These are phyloP conservation scores for Pegoplata infirma DNA, from an alignment of 2,888 invertebrate genomes.

Conservation along the genomic window DNA sequence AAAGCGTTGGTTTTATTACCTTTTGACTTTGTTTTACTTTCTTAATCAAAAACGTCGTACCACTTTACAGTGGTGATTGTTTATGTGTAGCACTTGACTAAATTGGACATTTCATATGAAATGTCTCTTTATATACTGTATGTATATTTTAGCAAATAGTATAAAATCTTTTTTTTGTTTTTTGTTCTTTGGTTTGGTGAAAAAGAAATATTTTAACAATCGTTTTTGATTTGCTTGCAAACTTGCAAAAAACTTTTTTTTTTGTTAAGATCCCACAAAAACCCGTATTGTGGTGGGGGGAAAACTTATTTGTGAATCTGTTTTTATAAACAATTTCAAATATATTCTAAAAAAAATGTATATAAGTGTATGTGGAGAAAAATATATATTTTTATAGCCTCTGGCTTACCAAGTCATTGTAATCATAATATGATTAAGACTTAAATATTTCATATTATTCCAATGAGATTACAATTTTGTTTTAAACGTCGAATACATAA, in stretches of 20 bases:
- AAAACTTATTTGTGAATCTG: conserved; percentile 37
- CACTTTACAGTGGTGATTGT: too few relatives aligned
- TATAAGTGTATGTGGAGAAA: neutral
- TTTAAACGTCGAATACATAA: neutral
- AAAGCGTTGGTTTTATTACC: too few relatives aligned
- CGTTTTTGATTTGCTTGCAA: conserved; percentile 52
- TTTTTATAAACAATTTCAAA: conserved; percentile 21
- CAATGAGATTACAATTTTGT: conserved; percentile 32
- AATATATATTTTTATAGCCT: conserved; percentile 36
- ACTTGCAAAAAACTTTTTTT: conserved; percentile 41
- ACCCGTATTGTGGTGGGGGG: neutral
- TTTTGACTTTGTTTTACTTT: too few relatives aligned
- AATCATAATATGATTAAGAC: conserved; percentile 49
- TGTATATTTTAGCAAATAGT: conserved; percentile 6
- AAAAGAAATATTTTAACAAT: conserved; percentile 49
- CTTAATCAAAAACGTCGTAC: too few relatives aligned
- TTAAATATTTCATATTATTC: conserved; percentile 40
- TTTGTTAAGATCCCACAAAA: conserved; percentile 8
- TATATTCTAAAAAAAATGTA: conserved; percentile 1
- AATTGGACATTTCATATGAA: too few relatives aligned
- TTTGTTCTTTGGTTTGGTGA: neutral
- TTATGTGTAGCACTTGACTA: too few relatives aligned
- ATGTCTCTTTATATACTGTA: conserved; percentile 11
- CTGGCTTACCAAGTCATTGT: conserved; percentile 42
- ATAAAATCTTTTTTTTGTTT: conserved; percentile 3